These are phyloP conservation scores for Plagodis pulveraria DNA, from an alignment of 2,888 invertebrate genomes.

Conservation along the genomic window DNA sequence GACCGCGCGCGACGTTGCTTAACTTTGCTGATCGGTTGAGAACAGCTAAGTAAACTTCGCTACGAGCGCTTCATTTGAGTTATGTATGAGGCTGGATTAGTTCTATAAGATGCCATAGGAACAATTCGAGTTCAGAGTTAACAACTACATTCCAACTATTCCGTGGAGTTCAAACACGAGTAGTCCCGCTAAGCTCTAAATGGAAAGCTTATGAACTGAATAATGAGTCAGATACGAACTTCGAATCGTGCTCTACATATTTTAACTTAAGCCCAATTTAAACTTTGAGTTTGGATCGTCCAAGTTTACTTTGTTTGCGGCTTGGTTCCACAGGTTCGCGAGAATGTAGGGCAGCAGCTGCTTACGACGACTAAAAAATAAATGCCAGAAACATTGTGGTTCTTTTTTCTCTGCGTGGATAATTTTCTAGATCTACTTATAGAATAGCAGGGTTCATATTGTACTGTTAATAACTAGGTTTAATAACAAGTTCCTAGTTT, in stretches of 20 bases:
- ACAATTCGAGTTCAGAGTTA: too few species aligned
- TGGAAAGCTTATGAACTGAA: conserved; percentile 24
- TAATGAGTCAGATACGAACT: conserved; percentile 29
- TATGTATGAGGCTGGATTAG: too few species aligned
- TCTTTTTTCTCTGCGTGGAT: too few species aligned
- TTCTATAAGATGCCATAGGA: too few species aligned
- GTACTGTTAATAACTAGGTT: too few species aligned
- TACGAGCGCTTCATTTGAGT: too few species aligned
- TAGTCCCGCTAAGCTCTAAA: conserved; percentile 22
- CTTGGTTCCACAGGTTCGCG: conserved; percentile 10
- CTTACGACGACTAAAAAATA: neutral
- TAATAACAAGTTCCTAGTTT: too few species aligned
- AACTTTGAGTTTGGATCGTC: conserved; percentile 19
- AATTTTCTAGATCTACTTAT: too few species aligned
- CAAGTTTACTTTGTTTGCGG: conserved; percentile 24
- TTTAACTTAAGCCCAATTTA: conserved; percentile 24
- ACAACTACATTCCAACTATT: neutral
- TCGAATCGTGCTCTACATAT: conserved; percentile 25
- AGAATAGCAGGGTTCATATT: too few species aligned
- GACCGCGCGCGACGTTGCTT: too few species aligned
- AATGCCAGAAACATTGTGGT: neutral
- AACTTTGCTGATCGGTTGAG: too few species aligned
- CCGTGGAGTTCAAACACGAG: conserved; percentile 16
- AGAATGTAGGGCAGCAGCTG: conserved; percentile 4
- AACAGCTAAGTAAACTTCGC: too few species aligned